A percentile compares a stretch with the other conserved stretches of the same genome.
phyloP scores from a whole-genome alignment of 2,113 vertebrate genomes.

The Atlantisia rogersi region DNA sequence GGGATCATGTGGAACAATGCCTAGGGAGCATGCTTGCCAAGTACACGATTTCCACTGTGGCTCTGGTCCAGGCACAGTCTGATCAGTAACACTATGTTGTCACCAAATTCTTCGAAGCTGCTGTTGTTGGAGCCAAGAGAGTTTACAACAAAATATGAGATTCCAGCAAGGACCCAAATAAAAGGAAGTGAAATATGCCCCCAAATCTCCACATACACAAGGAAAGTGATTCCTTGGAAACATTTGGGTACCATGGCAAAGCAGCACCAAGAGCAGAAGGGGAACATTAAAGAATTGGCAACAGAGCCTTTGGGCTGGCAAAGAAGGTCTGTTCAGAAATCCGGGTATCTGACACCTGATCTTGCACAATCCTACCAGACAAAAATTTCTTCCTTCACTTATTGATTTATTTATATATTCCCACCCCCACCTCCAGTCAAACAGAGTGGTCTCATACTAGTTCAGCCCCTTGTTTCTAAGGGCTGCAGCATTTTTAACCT shows the following conservation, averaged over 20 bases:
- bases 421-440: background rate
- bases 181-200: background rate
- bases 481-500: background rate
- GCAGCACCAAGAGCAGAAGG: background rate
- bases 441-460: background rate
- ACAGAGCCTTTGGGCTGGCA: background rate
- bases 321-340: slow-evolving; percentile 6
- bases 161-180: background rate
- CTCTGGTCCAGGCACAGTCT: background rate
- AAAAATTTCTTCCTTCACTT: background rate
- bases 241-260: background rate
- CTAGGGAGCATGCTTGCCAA: background rate
- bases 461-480: background rate
- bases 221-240: background rate
- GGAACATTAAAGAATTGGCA: background rate
- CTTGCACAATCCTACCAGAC: background rate
- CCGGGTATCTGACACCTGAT: background rate
- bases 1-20: background rate
- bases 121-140: background rate
- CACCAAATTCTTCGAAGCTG: slow-evolving; percentile 10
- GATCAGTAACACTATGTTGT: background rate
- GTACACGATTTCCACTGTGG: background rate
- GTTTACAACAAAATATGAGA: background rate
- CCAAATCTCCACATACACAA: background rate
- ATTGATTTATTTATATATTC: background rate